Percentiles rank a stretch among this genome's conserved stretches.
These are phyloP conservation scores for Turritopsis rubra DNA, from an alignment of 30 jellyfish, hydroid and myxozoan species.

Conservation along the genomic window DNA sequence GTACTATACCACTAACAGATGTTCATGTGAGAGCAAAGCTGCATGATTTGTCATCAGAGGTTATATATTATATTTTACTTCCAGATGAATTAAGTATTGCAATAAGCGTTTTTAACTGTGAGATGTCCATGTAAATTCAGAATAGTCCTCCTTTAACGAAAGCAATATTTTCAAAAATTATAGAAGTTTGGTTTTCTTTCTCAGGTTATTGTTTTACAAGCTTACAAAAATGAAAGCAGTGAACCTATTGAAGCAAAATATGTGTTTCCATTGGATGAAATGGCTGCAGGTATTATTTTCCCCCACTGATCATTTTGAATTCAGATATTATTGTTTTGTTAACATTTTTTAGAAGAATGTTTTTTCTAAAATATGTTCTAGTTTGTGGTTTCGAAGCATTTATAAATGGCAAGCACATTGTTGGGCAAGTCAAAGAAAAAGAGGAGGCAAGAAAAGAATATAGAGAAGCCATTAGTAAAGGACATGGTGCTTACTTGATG, in stretches of 20 bases:
- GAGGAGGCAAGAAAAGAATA: slow-evolving; percentile 78
- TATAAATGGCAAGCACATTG: slow-evolving; percentile 73
- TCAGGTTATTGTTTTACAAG: slow-evolving; percentile 72
- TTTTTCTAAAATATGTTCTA: slow-evolving; percentile 12
- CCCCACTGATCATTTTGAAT: not conserved
- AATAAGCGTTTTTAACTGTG: no score
- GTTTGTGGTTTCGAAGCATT: slow-evolving; percentile 92
- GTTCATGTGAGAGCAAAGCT: slow-evolving; percentile 81
- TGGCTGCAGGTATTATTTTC: slow-evolving; percentile 67
- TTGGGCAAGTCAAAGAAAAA: slow-evolving; percentile 84
- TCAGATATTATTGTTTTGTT: not conserved
- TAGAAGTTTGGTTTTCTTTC: not conserved
- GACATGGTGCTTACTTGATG: slow-evolving; percentile 92
- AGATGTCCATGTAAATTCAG: no score
- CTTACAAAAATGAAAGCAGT: slow-evolving; percentile 56
- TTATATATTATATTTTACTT: not conserved
- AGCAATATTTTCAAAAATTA: no score
- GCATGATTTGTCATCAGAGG: slow-evolving; percentile 74
- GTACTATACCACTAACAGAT: slow-evolving; percentile 50
- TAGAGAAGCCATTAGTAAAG: slow-evolving; percentile 81
- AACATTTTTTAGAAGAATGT: not conserved
- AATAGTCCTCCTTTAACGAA: not conserved
- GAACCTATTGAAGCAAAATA: slow-evolving; percentile 80
- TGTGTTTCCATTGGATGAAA: slow-evolving; percentile 69
- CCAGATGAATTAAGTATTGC: no score